phyloP scores from a whole-genome alignment of 2,113 vertebrate species.

The Pica pica region DNA sequence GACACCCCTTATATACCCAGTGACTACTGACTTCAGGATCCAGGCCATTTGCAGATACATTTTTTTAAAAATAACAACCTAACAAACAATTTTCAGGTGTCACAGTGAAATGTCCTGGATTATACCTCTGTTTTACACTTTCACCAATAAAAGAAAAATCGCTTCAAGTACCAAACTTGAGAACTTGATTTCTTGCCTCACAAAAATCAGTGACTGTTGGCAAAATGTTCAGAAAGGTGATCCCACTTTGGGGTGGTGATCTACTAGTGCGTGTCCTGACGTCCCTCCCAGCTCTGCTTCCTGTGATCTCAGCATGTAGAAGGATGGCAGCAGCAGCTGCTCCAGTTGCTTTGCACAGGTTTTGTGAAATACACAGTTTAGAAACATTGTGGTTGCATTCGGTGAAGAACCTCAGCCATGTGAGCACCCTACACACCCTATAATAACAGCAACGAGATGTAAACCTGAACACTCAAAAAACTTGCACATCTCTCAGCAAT shows the following conservation, averaged over 20 bases:
- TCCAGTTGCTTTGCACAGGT: not conserved
- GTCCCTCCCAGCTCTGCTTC: not conserved
- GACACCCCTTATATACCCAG: fast-evolving
- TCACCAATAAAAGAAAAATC: not conserved
- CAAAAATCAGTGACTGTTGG: not conserved
- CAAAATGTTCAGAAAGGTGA: not conserved
- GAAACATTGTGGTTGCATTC: not conserved
- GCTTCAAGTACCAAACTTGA: not conserved
- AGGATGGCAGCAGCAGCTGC: not conserved
- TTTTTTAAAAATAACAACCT: not conserved
- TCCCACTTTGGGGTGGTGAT: not conserved
- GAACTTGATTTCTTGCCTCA: not conserved
- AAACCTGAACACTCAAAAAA: not conserved
- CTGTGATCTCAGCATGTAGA: not conserved
- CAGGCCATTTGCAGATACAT: not conserved
- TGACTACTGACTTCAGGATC: not conserved
- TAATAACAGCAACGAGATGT: not conserved
- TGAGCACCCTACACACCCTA: not conserved
- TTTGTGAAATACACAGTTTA: not conserved
- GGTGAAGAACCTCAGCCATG: not conserved
- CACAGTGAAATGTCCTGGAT: not conserved
- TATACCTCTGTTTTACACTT: not conserved
- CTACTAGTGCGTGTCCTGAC: not conserved
- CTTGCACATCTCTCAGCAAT: not conserved
- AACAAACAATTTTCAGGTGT: not conserved